Base-by-base conservation (phyloP, 92 coral and sea anemone genomes). In the Palythoa caribaeorum region DNA sequence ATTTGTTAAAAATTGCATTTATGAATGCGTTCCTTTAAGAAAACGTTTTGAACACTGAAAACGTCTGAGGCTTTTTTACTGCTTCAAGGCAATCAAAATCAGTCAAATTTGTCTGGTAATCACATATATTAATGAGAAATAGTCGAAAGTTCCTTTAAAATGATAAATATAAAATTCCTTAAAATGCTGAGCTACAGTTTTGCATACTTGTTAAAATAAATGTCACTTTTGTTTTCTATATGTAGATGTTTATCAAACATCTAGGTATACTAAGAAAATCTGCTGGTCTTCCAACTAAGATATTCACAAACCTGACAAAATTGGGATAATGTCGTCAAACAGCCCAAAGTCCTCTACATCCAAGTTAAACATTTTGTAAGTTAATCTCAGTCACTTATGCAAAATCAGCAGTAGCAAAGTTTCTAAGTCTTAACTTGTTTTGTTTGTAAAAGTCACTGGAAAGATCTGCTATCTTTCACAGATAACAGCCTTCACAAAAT, bases 241-340 rank as follows among this genome's bases (percentile, higher is more conserved):
- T 28, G 28, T 28, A 28, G 28, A 28, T 28, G 28, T 28, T 28
- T 28, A 28, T 28, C 28, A 77, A 77, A 53, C 69, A 73, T 52
- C 17, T 63, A 60, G 9, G 12, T 15, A 28, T 28, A 28, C 28
- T 28, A 12, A 15, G 13, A 60, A 66, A 38, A 62, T 36, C 48
- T 6, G 52, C 66, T 53, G n/a, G 1, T 55, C 15, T 16, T 47
- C 36, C 53, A 78, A 55, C 54, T 6, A 21, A 81, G 65, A 51
- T 37, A n/a, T 81, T 17, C 52, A 65, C 86, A 20, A 39, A 81
- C 86, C 86, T 81, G 86, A 81, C 28, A 81, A n/a, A 15, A 81
- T 81, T 48, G 86, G 86, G 59, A 81, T 81, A n/a, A 81, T 81
- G 86, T 81, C 86, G 47, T 81, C 86, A 81, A 81, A 81, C 39